A percentile compares a stretch with the other conserved stretches of the same genome.
These are phyloP conservation scores for Sardina pilchardus DNA, from an alignment of 2,113 vertebrate genomes.

Conservation along the genomic window DNA sequence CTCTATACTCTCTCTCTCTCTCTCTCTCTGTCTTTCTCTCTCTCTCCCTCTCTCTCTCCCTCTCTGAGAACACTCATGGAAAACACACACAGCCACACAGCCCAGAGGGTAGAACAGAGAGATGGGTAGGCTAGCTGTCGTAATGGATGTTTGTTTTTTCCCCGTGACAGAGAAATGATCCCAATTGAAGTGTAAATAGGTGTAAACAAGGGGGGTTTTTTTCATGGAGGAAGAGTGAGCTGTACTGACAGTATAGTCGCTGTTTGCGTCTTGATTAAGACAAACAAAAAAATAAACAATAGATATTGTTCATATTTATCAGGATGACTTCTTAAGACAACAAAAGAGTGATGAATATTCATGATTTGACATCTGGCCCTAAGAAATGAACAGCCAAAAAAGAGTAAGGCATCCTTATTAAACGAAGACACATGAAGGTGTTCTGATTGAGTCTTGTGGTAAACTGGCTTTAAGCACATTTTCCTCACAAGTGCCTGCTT, in stretches of 20 bases:
- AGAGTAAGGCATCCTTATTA: not conserved
- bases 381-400: not conserved
- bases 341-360: not conserved
- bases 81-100: not conserved
- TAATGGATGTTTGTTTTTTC: not conserved
- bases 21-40: not conserved
- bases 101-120: not conserved
- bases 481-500: not conserved
- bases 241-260: not conserved
- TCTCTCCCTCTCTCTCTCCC: not conserved
- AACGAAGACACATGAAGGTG: not conserved
- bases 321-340: not conserved
- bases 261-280: not conserved
- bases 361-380: not conserved
- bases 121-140: not conserved
- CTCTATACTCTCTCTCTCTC: not conserved
- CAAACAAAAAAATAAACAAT: not conserved
- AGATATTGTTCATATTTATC: not conserved
- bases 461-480: not conserved
- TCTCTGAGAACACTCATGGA: conserved; percentile 31
- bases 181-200: not conserved
- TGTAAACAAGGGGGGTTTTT: not conserved
- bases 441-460: not conserved
- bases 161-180: not conserved
- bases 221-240: not conserved